These are phyloP conservation scores for Laticauda colubrina DNA, from an alignment of 2,113 vertebrate species.

Conservation along the genomic window DNA sequence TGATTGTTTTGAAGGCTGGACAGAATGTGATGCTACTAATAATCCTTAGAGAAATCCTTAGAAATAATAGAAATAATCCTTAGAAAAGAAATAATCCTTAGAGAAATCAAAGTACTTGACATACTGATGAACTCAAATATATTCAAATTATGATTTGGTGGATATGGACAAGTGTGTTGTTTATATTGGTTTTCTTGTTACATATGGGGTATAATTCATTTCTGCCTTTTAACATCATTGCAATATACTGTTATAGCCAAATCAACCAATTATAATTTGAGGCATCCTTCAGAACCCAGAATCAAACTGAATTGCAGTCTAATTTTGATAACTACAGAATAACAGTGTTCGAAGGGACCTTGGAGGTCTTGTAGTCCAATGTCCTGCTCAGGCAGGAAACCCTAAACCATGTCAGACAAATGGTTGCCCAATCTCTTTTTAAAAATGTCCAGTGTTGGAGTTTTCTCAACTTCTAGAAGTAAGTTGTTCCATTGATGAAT, in stretches of 20 bases:
- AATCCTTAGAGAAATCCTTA: not conserved
- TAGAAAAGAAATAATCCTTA: not conserved
- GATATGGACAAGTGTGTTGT: not conserved
- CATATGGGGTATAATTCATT: not conserved
- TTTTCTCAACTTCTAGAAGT: too few relatives aligned
- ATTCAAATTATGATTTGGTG: not conserved
- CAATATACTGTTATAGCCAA: not conserved
- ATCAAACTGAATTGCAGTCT: not conserved
- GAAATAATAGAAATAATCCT: too few relatives aligned
- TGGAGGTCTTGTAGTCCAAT: too few relatives aligned
- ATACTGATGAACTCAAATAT: not conserved
- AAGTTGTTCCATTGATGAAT: too few relatives aligned
- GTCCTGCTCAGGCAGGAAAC: too few relatives aligned
- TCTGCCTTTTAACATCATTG: not conserved
- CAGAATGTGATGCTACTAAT: not conserved
- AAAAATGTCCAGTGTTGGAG: too few relatives aligned
- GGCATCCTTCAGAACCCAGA: not conserved
- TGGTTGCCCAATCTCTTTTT: too few relatives aligned
- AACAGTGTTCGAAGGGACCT: too few relatives aligned
- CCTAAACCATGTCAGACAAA: too few relatives aligned
- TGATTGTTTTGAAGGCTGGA: not conserved
- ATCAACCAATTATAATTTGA: not conserved
- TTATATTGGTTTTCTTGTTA: not conserved
- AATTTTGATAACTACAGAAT: not conserved
- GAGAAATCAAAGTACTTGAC: not conserved